phyloP scores from a whole-genome alignment of 2,797 vertebrate genomes.

The Diglossa cyanea region DNA sequence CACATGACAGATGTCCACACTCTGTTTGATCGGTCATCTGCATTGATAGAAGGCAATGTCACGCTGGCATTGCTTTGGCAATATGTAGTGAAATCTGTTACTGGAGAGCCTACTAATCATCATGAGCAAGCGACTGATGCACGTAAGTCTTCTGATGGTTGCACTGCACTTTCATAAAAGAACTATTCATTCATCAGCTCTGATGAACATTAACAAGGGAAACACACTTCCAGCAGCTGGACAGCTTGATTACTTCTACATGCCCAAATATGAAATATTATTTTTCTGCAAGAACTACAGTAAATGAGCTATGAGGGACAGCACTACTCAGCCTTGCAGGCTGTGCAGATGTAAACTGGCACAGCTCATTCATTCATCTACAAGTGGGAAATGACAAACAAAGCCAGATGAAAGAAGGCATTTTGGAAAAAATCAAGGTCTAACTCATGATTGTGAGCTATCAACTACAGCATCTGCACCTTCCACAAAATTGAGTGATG shows the following conservation, averaged over 20 bases:
- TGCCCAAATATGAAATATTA: neutral
- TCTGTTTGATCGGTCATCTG: neutral
- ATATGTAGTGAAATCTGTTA: neutral
- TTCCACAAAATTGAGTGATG: neutral
- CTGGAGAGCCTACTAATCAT: neutral
- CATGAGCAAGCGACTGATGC: neutral
- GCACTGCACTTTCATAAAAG: neutral
- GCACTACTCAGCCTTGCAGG: neutral
- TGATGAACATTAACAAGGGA: constrained; percentile 7
- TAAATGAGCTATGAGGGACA: neutral
- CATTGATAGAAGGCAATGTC: neutral
- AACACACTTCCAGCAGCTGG: constrained; percentile 18
- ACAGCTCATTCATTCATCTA: neutral
- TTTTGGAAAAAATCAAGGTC: neutral
- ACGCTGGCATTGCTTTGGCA: neutral
- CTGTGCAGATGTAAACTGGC: neutral
- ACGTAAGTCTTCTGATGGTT: neutral
- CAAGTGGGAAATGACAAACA: neutral
- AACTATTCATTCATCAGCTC: neutral
- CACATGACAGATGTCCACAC: neutral
- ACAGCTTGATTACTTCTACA: neutral
- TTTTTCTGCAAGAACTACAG: neutral
- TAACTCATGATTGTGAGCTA: neutral
- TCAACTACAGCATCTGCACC: neutral
- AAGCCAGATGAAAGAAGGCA: neutral